Evolutionary conservation across 2,888 invertebrate species (phyloP).

Genomic region (Phytoseiulus persimilis): DNA sequence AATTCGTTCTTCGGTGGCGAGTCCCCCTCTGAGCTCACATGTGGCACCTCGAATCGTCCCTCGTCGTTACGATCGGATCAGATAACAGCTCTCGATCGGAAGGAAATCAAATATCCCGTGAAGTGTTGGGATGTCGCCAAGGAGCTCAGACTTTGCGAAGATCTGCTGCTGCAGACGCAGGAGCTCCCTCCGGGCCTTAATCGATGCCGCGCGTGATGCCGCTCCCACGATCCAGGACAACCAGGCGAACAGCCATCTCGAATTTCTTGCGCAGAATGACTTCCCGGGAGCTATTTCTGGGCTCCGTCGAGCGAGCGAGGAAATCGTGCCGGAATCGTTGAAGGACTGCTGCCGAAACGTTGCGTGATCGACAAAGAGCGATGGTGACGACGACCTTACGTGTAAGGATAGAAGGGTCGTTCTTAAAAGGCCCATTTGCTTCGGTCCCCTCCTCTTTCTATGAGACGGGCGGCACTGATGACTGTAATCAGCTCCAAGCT

Average conservation of each 20-base stretch:
- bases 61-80: too few relatives aligned
- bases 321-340: background rate
- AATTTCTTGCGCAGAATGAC: background rate
- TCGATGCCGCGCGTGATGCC: background rate
- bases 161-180: too few relatives aligned
- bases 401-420: background rate
- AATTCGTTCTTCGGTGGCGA: background rate
- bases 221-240: background rate
- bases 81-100: too few relatives aligned
- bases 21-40: too few relatives aligned
- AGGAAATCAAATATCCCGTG: too few relatives aligned
- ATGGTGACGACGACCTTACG: background rate
- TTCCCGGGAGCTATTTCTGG: background rate
- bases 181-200: background rate
- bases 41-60: too few relatives aligned
- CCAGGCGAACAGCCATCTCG: background rate
- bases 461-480: background rate
- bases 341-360: background rate
- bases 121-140: too few relatives aligned
- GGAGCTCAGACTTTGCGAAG: too few relatives aligned
- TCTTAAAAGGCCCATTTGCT: background rate
- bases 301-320: background rate
- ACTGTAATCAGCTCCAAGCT: background rate
- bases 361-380: background rate
- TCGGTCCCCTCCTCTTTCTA: background rate